phyloP scores from a whole-genome alignment of 1,140 invertebrate species.

The Microplitis mediator region DNA sequence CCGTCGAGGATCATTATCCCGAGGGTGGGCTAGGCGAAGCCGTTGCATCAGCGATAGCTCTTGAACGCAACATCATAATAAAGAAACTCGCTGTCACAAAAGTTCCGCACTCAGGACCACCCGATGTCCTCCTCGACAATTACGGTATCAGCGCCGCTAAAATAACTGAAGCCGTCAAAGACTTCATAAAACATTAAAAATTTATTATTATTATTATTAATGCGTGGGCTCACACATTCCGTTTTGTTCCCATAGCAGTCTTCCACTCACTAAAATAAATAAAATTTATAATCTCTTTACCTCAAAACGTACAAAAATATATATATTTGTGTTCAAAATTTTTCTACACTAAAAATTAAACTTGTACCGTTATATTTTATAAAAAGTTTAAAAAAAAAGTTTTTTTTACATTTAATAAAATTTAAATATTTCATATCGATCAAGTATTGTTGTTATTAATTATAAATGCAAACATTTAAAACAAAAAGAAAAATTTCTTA shows the following conservation, averaged over 20 bases:
- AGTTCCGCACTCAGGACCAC: conserved; percentile 91
- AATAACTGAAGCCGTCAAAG: conserved; percentile 75
- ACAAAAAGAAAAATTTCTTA: too few species aligned
- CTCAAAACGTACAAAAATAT: not conserved
- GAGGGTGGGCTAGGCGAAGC: conserved; percentile 97
- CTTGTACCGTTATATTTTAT: conserved; percentile 5
- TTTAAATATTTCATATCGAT: not conserved
- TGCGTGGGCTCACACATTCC: not conserved
- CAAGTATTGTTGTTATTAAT: not conserved
- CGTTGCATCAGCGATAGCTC: conserved; percentile 80
- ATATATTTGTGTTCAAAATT: not conserved
- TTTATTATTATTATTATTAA: not conserved
- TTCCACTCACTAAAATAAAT: too few species aligned
- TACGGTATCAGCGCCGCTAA: conserved; percentile 87
- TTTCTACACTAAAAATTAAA: too few species aligned
- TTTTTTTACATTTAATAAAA: conserved; percentile 11
- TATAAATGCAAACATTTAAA: not conserved
- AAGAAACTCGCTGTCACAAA: conserved; percentile 84
- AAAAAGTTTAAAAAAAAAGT: not conserved
- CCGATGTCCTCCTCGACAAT: conserved; percentile 80
- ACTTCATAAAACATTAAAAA: conserved; percentile 66
- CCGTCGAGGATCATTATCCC: conserved; percentile 97
- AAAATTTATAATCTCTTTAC: too few species aligned
- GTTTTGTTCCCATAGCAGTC: too few species aligned
- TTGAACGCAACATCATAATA: conserved; percentile 76